phyloP scores from a whole-genome alignment of 2,888 invertebrate genomes.

The Acrobasis repandana region DNA sequence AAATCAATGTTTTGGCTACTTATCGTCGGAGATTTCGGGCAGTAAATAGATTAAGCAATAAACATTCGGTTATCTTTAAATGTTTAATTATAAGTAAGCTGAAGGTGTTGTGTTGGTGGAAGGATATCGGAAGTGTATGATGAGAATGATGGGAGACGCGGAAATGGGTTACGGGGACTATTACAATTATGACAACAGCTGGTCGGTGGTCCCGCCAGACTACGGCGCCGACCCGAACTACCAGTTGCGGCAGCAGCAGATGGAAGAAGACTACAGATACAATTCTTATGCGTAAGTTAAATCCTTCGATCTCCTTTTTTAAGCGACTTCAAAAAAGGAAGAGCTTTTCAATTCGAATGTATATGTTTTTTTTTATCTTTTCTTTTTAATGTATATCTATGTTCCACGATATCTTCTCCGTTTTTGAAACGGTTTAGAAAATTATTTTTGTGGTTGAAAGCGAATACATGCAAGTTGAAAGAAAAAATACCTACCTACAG shows the following conservation, averaged over 20 bases:
- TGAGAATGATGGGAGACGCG: slow-evolving; percentile 83
- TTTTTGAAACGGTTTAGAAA: no score
- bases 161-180: slow-evolving; percentile 83
- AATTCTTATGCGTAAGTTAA: slow-evolving; percentile 83
- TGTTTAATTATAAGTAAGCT: slow-evolving; percentile 7
- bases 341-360: no score
- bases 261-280: slow-evolving; percentile 87
- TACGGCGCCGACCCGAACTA: slow-evolving; percentile 82
- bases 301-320: not conserved
- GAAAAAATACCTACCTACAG: no score
- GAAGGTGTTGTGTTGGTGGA: slow-evolving; percentile 28
- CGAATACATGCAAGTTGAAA: no score
- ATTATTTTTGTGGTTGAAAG: no score
- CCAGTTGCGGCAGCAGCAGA: slow-evolving; percentile 63
- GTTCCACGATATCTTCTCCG: no score
- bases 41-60: slow-evolving; percentile 38
- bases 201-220: slow-evolving; percentile 88
- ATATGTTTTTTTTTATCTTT: no score
- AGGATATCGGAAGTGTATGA: slow-evolving; percentile 51
- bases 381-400: no score
- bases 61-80: slow-evolving; percentile 27
- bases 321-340: no score
- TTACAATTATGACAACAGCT: slow-evolving; percentile 84
- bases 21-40: slow-evolving; percentile 48
- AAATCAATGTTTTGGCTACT: slow-evolving; percentile 38